phyloP scores from a whole-genome alignment of 2,113 vertebrate species.

The Lepisosteus oculatus region DNA sequence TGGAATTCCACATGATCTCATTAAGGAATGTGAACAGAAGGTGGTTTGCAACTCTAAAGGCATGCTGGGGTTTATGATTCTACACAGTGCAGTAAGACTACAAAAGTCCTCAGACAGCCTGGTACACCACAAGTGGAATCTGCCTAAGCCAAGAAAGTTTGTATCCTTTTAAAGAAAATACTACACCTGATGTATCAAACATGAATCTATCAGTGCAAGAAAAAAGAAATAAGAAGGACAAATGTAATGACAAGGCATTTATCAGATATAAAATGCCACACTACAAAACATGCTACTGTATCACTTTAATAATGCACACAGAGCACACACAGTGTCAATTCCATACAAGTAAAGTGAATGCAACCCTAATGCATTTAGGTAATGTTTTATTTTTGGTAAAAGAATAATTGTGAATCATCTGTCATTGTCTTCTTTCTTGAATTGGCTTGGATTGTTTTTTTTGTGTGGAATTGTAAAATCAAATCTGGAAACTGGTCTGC shows the following conservation, averaged over 20 bases:
- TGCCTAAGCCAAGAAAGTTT: too few relatives aligned
- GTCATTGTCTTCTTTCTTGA: neutral
- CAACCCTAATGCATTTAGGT: too few relatives aligned
- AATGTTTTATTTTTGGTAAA: too few relatives aligned
- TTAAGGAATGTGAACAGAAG: neutral
- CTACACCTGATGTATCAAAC: too few relatives aligned
- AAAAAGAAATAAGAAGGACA: neutral
- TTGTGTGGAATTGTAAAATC: conserved; percentile 11
- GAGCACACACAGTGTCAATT: neutral
- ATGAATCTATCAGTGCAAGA: neutral
- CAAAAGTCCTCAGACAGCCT: conserved; percentile 19
- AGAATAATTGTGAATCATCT: too few relatives aligned
- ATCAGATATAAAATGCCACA: neutral
- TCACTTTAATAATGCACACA: neutral
- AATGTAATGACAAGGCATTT: neutral
- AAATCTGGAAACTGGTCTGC: conserved; percentile 3
- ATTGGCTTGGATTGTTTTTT: conserved; percentile 6
- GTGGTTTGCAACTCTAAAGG: conserved; percentile 1
- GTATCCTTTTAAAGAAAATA: too few relatives aligned
- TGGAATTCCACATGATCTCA: too few relatives aligned
- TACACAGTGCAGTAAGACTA: neutral
- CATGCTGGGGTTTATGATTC: conserved; percentile 9
- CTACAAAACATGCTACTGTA: neutral
- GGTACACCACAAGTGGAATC: conserved; percentile 11
- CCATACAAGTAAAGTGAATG: too few relatives aligned